Percentiles rank a stretch among this genome's conserved stretches.
Conservation (phyloP, 2,113 vertebrate genomes). For the Aramus guarauna region DNA sequence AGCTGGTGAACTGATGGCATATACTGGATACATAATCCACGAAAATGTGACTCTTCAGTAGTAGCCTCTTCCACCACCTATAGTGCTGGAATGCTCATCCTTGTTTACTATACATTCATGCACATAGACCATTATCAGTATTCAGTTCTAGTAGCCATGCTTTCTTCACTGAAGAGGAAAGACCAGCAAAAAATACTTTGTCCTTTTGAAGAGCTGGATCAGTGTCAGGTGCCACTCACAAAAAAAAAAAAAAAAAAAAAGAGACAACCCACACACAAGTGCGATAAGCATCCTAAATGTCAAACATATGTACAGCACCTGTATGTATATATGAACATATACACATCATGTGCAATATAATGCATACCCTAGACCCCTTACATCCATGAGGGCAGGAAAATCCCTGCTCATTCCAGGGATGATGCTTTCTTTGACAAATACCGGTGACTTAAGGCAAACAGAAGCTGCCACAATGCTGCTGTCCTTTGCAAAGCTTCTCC, state of each 20-base stretch:
- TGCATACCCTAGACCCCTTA: neutral
- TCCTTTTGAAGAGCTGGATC: neutral
- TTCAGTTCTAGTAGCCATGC: neutral
- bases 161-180: neutral
- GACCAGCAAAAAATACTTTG: slow-evolving; percentile 11
- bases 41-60: neutral
- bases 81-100: neutral
- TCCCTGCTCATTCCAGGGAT: neutral
- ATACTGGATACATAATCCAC: neutral
- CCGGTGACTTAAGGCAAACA: neutral
- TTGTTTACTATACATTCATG: slow-evolving; percentile 14
- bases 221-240: neutral
- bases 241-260: no score
- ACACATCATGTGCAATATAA: neutral
- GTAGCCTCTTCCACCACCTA: neutral
- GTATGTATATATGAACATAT: neutral
- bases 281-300: neutral
- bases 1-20: neutral
- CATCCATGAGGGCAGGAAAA: neutral
- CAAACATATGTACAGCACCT: neutral
- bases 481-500: neutral
- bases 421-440: neutral
- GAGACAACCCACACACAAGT: neutral
- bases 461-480: neutral
- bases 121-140: neutral